Evolutionary conservation across 2,113 vertebrate species (phyloP).

Genomic region (Channa maculata): DNA sequence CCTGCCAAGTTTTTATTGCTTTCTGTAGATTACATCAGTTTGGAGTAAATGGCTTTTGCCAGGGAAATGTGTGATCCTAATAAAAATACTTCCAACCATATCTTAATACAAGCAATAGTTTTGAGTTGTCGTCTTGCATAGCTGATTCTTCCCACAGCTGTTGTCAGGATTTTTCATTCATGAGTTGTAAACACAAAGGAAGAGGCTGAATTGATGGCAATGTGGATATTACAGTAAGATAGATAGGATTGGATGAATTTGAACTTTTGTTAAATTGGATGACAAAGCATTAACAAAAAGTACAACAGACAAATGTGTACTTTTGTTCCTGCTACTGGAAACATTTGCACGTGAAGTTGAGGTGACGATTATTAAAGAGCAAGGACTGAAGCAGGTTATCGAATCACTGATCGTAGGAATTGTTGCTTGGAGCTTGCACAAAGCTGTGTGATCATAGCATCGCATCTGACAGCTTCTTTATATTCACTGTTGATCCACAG

Average conservation of each 20-base stretch:
- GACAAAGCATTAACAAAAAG: too few relatives aligned
- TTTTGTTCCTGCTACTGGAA: not conserved
- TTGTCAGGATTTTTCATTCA: conserved; percentile 38
- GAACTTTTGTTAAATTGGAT: too few relatives aligned
- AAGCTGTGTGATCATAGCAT: not conserved
- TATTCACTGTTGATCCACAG: conserved; percentile 1
- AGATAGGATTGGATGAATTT: not conserved
- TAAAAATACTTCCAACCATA: conserved; percentile 64
- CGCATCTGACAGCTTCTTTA: not conserved
- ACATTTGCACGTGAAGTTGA: not conserved
- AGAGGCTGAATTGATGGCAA: conserved; percentile 16
- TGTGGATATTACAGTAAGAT: conserved; percentile 15
- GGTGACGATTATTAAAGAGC: not conserved
- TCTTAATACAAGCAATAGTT: conserved; percentile 53
- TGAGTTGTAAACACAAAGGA: conserved; percentile 8
- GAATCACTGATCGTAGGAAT: not conserved
- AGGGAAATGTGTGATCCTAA: conserved; percentile 59
- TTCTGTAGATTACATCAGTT: conserved; percentile 74
- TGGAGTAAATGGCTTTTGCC: conserved; percentile 51
- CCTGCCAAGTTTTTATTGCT: conserved; percentile 70
- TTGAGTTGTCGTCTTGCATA: conserved; percentile 18
- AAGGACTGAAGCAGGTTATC: not conserved
- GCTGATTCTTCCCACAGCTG: conserved; percentile 35
- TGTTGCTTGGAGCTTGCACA: too few relatives aligned
- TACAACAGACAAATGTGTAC: not conserved